phyloP scores from a whole-genome alignment of 2,888 invertebrate species.

The Pogonocherus hispidulus region DNA sequence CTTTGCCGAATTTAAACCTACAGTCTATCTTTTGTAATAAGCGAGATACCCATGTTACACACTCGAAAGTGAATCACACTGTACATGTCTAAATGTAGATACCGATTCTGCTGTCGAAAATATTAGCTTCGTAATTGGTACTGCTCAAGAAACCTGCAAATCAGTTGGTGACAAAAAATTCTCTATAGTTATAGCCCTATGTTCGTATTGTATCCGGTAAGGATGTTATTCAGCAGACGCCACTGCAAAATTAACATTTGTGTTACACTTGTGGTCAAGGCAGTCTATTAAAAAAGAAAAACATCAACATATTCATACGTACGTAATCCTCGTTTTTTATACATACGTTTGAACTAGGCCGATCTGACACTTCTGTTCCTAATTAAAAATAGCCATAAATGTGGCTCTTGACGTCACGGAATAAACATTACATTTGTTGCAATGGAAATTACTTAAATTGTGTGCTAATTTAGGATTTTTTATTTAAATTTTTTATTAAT shows the following conservation, averaged over 20 bases:
- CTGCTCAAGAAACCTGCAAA: too few species aligned
- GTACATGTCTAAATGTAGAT: too few species aligned
- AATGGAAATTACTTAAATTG: constrained; percentile 19
- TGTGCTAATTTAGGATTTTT: constrained; percentile 13
- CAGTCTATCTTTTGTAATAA: too few species aligned
- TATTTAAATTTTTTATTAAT: too few species aligned
- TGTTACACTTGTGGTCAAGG: constrained; percentile 2
- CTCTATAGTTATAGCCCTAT: neutral
- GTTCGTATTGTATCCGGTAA: neutral
- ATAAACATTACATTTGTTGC: constrained; percentile 7
- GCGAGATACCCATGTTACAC: too few species aligned
- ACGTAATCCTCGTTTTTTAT: constrained; percentile 15
- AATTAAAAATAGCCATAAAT: constrained; percentile 19
- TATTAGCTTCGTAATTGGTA: too few species aligned
- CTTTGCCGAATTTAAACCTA: too few species aligned
- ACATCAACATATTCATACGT: neutral
- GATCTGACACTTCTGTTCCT: neutral
- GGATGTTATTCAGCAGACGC: neutral
- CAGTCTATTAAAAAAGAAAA: neutral
- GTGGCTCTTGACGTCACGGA: constrained; percentile 9
- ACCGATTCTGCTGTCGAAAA: too few species aligned
- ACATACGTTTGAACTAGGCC: constrained; percentile 1
- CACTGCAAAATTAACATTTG: neutral
- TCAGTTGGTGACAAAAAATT: too few species aligned
- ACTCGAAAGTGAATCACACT: too few species aligned